Base-by-base conservation (phyloP, 2,888 invertebrate genomes). In the Steinernema carpocapsae region DNA sequence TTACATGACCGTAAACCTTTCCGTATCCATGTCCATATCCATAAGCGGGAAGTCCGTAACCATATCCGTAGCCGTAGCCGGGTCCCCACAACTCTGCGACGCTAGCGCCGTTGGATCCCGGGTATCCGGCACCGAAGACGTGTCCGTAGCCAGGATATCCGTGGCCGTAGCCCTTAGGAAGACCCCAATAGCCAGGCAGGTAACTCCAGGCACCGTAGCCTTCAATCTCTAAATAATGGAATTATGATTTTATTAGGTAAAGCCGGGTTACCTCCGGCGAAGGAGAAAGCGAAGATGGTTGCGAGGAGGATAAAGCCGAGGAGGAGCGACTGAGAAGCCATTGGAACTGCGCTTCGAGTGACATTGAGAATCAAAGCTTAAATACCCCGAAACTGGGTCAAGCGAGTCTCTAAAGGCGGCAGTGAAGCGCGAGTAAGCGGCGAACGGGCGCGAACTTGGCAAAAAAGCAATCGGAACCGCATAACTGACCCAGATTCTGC, bases 111-210 rank as follows among this genome's bases (percentile, higher is more conserved):
- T 26, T 12, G 56, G 56, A 7, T 10, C 56, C 56, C 6, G 56
- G 56, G 26, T 26, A 56, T 3, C 56, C 56, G 7, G n/a, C n/a
- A 17, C 24, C 56, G 56, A 56, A 56, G 56, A 56, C 26, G 56
- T 56, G 22, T 22, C 56, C 56, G 26, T 56, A 56, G 26, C 56
- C 56, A 4, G 56, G 56, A 24, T 56, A 56, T 24, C 56, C 56
- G 12, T 19, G n/a, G 26, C 56, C 56, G 56, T 56, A 56, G 22
- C 56, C 56, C 56, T 56, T 56, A 6, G 56, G 56, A 24, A 24
- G 26, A 12, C n/a, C 56, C 56, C 56, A 56, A 26, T 56, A 56
- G 3, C 56, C 56, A 26, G 22, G 26, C n/a, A 14, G 24, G 56
- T 56, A 56, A 24, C 56, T 26, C 26, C 26, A 56, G 17, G 12